Evolutionary conservation across 2,888 invertebrate species (phyloP), one percentile per base, ranked within the genome.

Genomic region (Conus canariensis): DNA sequence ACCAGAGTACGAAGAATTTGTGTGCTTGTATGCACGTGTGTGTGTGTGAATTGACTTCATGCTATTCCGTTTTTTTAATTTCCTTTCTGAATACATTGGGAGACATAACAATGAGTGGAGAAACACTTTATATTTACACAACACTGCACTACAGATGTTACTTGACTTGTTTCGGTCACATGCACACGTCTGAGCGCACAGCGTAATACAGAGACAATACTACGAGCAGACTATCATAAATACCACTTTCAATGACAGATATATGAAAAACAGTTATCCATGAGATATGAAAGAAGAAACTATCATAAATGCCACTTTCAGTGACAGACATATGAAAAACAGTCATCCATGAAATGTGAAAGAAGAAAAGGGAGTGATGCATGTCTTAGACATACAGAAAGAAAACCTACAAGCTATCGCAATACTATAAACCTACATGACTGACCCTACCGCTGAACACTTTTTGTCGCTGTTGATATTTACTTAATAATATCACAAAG

Each of bases 401-500:
- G 45, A 45, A 45, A 45, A 45, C 45, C 45, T 45, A 45, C 60
- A 64, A 64, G 60, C n/a, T 22, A 74, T 74, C n/a, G 22, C 7
- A n/a, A n/a, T n/a, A 74, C n/a, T 22, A 74, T 8, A 22, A 74
- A 74, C 74, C 9, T 8, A 70, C 22, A 19, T 70, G 70, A n/a
- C n/a, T 74, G n/a, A n/a, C n/a, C 5, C 74, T n/a, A 74, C 74
- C 74, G 45, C 4, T 45, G 45, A 45, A 45, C 45, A 74, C 74
- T n/a, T 74, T n/a, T n/a, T n/a, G 9, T 74, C 0, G 7, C 74
- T 74, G 22, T 74, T 10, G 74, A 74, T 9, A 22, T 74, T 74
- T 25, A n/a, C n/a, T 74, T 70, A 74, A n/a, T 74, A 74, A 74
- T 74, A 74, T 74, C 74, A n/a, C n/a, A n/a, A 74, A 74, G 9